Evolutionary conservation across 23 tunicate genomes (phyloP), one percentile per base, ranked within the genome.

Genomic region (Trididemnum clinides): DNA sequence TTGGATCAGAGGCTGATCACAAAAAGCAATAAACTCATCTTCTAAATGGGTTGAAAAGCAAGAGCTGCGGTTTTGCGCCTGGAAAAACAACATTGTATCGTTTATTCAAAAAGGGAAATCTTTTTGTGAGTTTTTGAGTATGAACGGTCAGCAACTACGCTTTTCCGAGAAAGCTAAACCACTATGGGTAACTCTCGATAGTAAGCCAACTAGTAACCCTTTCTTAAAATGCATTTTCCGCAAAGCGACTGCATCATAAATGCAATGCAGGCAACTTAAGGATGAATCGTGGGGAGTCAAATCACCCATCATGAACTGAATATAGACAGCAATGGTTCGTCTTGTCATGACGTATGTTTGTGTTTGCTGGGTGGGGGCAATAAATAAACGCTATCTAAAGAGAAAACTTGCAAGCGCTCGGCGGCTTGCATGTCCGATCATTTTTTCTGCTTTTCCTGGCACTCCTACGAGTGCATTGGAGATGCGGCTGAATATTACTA

Each of bases 171-270:
- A 59, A 59, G 66, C 66, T 3, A 59, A 5, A n/a, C 66, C 22
- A 28, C 25, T 59, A 10, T 25, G 66, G 3, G 66, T 59, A 10
- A 59, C 66, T n/a, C 66, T 59, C 5, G 66, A 59, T 28, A 59
- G 66, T 3, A 59, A 59, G 66, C 66, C 22, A 19, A 59, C 66
- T 59, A 10, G 66, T 4, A 59, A 59, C 20, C 66, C 66, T 10
- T 28, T 19, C 25, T 4, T 59, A 10, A 59, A 25, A 10, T 28
- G 66, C 20, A 59, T 59, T 59, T 4, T 28, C 25, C 66, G 66
- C 66, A n/a, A 59, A n/a, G 66, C 66, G 3, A 59, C 66, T 59
- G 25, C 66, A 59, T 25, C 66, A n/a, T 59, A 19, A 59, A 59
- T 59, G 25, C 66, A 59, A 59, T 59, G 21, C 25, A 10, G 66